A percentile compares a stretch with the other conserved stretches of the same genome.
These are phyloP conservation scores for Hippasteria phrygiana DNA, from an alignment of 53 echinoderm and acorn worm species.

Conservation along the genomic window DNA sequence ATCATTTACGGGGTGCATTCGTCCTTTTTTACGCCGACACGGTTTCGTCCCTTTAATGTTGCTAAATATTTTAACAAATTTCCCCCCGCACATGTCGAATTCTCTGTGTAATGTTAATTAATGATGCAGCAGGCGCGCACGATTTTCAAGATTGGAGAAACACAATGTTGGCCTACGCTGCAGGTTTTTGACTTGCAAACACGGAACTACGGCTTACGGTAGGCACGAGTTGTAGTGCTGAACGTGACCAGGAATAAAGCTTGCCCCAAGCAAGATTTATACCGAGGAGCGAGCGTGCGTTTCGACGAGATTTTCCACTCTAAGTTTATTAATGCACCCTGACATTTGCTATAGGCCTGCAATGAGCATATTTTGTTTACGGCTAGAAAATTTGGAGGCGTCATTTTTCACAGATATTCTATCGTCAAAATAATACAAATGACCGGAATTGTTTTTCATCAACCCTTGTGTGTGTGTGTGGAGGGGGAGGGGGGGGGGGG, in stretches of 20 bases:
- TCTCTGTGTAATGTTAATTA: neutral
- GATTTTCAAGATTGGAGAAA: neutral
- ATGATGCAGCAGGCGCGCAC: neutral
- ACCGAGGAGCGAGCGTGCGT: neutral
- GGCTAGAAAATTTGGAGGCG: too few species aligned
- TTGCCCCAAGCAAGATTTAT: neutral
- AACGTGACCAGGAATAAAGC: slow-evolving; percentile 51
- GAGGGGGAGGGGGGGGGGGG: too few species aligned
- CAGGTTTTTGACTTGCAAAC: slow-evolving; percentile 6
- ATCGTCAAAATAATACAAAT: too few species aligned
- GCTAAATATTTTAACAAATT: neutral
- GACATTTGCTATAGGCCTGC: slow-evolving; percentile 4
- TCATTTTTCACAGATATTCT: too few species aligned
- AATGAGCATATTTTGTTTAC: too few species aligned
- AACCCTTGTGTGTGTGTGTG: too few species aligned
- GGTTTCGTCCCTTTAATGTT: neutral
- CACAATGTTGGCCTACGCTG: too few species aligned
- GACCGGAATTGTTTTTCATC: too few species aligned
- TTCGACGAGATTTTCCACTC: neutral
- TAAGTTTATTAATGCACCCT: neutral
- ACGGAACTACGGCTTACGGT: slow-evolving; percentile 47
- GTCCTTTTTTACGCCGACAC: neutral
- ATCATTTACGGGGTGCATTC: neutral
- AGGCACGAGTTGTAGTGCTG: slow-evolving; percentile 10
- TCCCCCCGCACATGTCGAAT: neutral